phyloP scores from a whole-genome alignment of 2,797 vertebrate species.

The Melanogrammus aeglefinus region DNA sequence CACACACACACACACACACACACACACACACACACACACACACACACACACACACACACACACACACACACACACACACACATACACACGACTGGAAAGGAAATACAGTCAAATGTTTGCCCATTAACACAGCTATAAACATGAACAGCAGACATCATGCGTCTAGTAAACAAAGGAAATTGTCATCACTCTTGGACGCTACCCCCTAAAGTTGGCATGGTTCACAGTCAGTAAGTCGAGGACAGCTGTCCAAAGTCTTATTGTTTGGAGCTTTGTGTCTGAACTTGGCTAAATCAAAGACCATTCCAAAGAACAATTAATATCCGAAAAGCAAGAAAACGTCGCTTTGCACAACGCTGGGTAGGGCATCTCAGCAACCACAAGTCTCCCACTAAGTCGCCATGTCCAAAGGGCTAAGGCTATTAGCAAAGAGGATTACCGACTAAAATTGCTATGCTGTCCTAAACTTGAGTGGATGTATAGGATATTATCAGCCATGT shows the following conservation, averaged over 20 bases:
- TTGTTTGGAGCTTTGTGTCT: background rate
- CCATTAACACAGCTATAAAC: too few relatives aligned
- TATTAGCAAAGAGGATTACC: background rate
- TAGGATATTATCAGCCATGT: too few relatives aligned
- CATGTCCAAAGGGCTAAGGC: background rate
- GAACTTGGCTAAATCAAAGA: too few relatives aligned
- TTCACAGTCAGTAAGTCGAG: too few relatives aligned
- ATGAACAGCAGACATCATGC: too few relatives aligned
- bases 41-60: conserved; percentile 9
- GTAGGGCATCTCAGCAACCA: background rate
- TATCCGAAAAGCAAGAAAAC: too few relatives aligned
- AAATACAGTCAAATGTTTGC: background rate
- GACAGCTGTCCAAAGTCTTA: background rate
- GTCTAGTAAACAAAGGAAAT: too few relatives aligned
- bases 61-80: conserved; percentile 9
- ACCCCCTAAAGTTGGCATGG: background rate
- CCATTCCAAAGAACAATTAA: too few relatives aligned
- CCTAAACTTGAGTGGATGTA: background rate
- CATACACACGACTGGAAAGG: background rate
- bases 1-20: conserved; percentile 5
- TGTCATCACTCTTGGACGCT: background rate
- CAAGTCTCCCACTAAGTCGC: background rate
- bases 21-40: conserved; percentile 10
- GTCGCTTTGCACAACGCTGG: background rate
- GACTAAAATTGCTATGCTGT: background rate